A percentile compares a stretch with the other conserved stretches of the same genome.
phyloP scores from a whole-genome alignment of 2,888 invertebrate genomes.

The Xanthia togata region DNA sequence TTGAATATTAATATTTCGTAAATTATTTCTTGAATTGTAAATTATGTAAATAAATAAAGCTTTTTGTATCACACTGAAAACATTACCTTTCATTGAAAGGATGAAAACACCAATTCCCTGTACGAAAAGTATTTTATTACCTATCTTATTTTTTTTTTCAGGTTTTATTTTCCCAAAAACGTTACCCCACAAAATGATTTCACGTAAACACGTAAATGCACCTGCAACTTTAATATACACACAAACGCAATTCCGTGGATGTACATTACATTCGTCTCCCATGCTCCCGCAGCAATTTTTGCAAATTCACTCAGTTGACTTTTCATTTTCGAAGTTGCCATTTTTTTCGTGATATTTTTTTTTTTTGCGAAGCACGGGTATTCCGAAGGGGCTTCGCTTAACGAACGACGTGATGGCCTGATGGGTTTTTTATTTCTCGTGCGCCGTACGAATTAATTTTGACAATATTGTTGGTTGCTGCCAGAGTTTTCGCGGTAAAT shows the following conservation, averaged over 20 bases:
- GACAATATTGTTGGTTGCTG: constrained; percentile 51
- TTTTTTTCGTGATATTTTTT: constrained; percentile 64
- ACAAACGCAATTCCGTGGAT: constrained; percentile 39
- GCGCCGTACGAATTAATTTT: constrained; percentile 58
- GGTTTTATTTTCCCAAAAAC: not conserved
- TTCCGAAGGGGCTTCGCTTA: constrained; percentile 69
- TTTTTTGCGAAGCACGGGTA: constrained; percentile 59
- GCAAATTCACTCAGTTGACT: constrained; percentile 80
- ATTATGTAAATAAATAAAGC: not conserved
- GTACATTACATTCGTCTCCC: constrained; percentile 61
- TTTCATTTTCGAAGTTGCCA: constrained; percentile 74
- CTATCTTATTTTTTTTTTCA: not conserved
- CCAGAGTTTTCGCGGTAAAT: constrained; percentile 18
- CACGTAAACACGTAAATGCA: constrained; percentile 14
- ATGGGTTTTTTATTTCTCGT: constrained; percentile 69
- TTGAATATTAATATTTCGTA: not conserved
- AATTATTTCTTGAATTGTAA: not conserved
- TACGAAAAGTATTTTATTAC: not conserved
- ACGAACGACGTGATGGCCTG: constrained; percentile 70
- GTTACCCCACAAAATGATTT: not conserved
- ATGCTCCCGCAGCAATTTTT: constrained; percentile 81
- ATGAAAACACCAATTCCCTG: not conserved
- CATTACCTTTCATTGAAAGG: not conserved
- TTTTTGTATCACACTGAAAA: not conserved
- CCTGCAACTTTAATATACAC: constrained; percentile 44